phyloP scores from a whole-genome alignment of 2,888 invertebrate genomes.

The Nowickia ferox region DNA sequence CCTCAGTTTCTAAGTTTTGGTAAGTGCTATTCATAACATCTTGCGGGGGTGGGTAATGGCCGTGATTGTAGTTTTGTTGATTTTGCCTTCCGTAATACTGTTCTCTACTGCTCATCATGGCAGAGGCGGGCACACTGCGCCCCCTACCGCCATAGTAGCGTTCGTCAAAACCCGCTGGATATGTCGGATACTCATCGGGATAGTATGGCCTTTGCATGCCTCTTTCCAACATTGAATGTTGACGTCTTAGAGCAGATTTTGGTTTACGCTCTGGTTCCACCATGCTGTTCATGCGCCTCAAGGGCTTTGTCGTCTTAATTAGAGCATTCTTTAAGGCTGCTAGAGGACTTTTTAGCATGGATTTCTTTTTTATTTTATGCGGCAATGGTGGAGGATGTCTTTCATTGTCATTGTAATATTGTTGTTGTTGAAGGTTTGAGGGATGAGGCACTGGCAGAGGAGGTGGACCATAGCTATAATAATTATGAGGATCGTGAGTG shows the following conservation, averaged over 20 bases:
- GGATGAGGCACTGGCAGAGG: constrained; percentile 71
- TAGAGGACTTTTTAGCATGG: constrained; percentile 82
- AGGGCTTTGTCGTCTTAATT: constrained; percentile 81
- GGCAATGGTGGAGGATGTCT: constrained; percentile 78
- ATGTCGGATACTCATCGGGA: constrained; percentile 81
- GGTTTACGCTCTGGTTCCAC: constrained; percentile 81
- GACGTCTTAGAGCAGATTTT: constrained; percentile 79
- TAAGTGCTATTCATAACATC: constrained; percentile 81
- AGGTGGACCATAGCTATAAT: constrained; percentile 75
- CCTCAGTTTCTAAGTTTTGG: constrained; percentile 81
- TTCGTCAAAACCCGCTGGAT: constrained; percentile 80
- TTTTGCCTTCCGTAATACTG: constrained; percentile 76
- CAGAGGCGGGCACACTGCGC: constrained; percentile 71
- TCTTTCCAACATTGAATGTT: constrained; percentile 83
- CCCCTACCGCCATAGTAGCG: constrained; percentile 73
- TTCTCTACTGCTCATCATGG: constrained; percentile 72
- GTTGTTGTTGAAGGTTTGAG: constrained; percentile 73
- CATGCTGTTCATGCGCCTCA: constrained; percentile 83
- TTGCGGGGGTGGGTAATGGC: constrained; percentile 73
- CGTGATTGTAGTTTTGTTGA: constrained; percentile 61
- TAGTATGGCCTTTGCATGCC: constrained; percentile 81
- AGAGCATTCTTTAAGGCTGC: constrained; percentile 82
- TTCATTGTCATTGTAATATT: constrained; percentile 78
- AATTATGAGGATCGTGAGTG: constrained; percentile 77
- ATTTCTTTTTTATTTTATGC: constrained; percentile 82